Conservation (phyloP, 2,113 vertebrate genomes). For the Epinephelus lanceolatus region DNA sequence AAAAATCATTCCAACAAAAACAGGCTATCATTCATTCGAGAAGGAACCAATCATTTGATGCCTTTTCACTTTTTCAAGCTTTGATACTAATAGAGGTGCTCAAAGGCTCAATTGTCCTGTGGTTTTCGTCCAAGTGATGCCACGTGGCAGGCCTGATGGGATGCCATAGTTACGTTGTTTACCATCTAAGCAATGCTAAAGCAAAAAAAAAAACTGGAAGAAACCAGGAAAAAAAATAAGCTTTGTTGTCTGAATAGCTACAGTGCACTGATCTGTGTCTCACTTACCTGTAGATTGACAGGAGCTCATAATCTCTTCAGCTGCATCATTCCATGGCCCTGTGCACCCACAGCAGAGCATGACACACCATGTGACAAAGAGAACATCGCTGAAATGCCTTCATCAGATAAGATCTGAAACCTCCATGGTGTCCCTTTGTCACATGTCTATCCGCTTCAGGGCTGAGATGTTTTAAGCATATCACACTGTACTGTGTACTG, state of each 20-base stretch:
- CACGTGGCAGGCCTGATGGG: not conserved
- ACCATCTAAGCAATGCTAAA: not conserved
- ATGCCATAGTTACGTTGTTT: not conserved
- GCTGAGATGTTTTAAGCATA: conserved; percentile 1
- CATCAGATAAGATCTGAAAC: conserved; percentile 70
- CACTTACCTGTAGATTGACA: conserved; percentile 56
- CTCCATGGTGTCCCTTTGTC: conserved; percentile 41
- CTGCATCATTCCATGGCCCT: conserved; percentile 28
- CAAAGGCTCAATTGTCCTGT: not conserved
- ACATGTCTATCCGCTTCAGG: conserved; percentile 53
- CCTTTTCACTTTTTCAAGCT: not conserved
- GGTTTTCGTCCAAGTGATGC: not conserved
- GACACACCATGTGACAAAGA: conserved; percentile 64
- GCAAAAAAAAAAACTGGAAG: not conserved
- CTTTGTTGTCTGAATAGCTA: conserved; percentile 52
- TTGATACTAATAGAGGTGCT: not conserved
- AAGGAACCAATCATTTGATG: not conserved
- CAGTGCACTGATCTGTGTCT: conserved; percentile 26
- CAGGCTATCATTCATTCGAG: not conserved
- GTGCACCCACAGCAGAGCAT: not conserved
- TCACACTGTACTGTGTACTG: not conserved
- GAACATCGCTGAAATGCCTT: conserved; percentile 59
- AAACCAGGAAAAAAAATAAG: not conserved
- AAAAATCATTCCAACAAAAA: not conserved
- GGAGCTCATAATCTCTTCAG: conserved; percentile 47